phyloP scores from a whole-genome alignment of 2,888 invertebrate species.

The Escarpia spicata region DNA sequence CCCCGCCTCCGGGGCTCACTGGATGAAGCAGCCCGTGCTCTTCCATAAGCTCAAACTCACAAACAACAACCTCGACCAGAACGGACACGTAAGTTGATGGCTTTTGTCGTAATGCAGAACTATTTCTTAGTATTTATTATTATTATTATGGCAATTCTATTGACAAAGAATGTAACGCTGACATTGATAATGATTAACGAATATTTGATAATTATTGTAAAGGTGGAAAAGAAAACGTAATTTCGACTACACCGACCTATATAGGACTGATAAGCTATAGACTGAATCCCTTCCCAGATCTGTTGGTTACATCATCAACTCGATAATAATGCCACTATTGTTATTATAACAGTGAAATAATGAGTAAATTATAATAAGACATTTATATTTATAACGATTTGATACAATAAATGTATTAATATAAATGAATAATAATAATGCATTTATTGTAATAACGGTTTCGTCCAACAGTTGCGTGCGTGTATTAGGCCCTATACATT shows the following conservation, averaged over 20 bases:
- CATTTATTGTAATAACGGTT: background rate
- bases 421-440: background rate
- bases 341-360: background rate
- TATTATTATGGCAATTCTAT: background rate
- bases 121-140: background rate
- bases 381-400: background rate
- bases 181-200: background rate
- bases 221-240: too few species aligned
- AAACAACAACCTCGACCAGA: conserved; percentile 83
- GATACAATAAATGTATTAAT: background rate
- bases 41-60: conserved; percentile 89
- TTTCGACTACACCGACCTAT: too few species aligned
- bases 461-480: background rate
- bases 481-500: too few species aligned
- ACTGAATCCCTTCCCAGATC: too few species aligned
- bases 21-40: conserved; percentile 83
- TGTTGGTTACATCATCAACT: background rate
- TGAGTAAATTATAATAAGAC: background rate
- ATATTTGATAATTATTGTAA: too few species aligned
- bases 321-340: background rate
- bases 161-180: background rate
- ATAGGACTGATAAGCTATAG: too few species aligned
- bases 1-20: conserved; percentile 84
- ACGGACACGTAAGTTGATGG: conserved; percentile 72
- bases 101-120: background rate